Conservation (phyloP, 2,888 invertebrate species). For the Drosophila testacea region DNA sequence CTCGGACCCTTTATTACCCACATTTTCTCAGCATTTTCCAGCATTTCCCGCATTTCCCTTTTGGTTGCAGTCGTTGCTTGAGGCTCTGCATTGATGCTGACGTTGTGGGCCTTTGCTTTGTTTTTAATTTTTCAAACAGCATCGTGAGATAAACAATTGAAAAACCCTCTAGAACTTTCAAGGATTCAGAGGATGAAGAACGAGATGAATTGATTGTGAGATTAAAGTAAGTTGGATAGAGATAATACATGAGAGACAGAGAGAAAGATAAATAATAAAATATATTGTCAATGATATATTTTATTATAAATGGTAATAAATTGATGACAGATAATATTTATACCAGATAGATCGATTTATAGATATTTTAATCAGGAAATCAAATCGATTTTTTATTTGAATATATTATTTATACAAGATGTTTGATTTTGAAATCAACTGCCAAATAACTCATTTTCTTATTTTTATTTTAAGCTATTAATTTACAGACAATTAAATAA, state of each 20-base stretch:
- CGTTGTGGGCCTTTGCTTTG: constrained; percentile 55
- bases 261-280: not conserved
- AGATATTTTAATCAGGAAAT: too few relatives aligned
- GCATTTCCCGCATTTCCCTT: not conserved
- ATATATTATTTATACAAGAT: too few relatives aligned
- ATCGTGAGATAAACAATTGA: constrained; percentile 48
- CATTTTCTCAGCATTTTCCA: not conserved
- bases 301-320: too few relatives aligned
- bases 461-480: too few relatives aligned
- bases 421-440: too few relatives aligned
- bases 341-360: too few relatives aligned
- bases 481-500: too few relatives aligned
- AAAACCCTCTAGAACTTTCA: not conserved
- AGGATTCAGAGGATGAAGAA: not conserved
- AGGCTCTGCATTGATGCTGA: constrained; percentile 49
- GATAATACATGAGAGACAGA: not conserved
- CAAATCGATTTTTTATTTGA: too few relatives aligned
- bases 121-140: constrained; percentile 56
- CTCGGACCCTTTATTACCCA: not conserved
- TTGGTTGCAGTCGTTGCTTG: constrained; percentile 30
- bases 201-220: not conserved
- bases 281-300: not conserved
- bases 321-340: too few relatives aligned
- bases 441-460: too few relatives aligned
- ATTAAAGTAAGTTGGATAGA: not conserved